These are phyloP conservation scores for Eremobia ochroleuca DNA, from an alignment of 2,888 invertebrate species.

Conservation along the genomic window DNA sequence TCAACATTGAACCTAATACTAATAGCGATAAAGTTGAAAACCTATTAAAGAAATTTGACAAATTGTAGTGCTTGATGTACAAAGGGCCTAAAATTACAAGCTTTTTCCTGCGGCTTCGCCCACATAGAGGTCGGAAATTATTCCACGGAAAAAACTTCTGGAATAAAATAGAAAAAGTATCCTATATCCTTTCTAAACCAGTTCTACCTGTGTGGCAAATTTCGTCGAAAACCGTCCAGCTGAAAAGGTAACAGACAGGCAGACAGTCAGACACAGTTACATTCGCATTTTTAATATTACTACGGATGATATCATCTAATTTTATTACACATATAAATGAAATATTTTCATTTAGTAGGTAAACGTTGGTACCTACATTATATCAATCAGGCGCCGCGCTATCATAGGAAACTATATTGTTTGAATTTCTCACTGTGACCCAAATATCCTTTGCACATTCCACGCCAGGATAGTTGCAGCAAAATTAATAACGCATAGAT, in stretches of 20 bases:
- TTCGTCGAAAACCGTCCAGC: neutral
- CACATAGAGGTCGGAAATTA: neutral
- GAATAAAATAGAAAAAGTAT: neutral
- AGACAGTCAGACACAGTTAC: neutral
- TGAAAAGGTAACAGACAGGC: neutral
- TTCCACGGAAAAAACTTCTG: neutral
- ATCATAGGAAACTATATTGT: neutral
- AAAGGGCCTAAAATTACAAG: neutral
- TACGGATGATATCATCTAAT: neutral
- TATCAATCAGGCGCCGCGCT: neutral
- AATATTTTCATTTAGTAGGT: neutral
- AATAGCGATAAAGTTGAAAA: too few species aligned
- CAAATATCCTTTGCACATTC: constrained; percentile 22
- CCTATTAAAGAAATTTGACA: too few species aligned
- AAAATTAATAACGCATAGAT: neutral
- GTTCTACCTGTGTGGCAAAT: neutral
- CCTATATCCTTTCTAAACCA: neutral
- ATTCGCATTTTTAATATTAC: neutral
- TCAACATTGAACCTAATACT: too few species aligned
- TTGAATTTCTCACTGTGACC: neutral
- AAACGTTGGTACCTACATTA: neutral
- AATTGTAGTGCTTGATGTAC: too few species aligned
- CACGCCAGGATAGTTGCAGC: neutral
- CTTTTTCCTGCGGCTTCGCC: neutral
- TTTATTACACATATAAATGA: constrained; percentile 2